Conservation (phyloP, 2,797 vertebrate species). For the Xenops minutus region DNA sequence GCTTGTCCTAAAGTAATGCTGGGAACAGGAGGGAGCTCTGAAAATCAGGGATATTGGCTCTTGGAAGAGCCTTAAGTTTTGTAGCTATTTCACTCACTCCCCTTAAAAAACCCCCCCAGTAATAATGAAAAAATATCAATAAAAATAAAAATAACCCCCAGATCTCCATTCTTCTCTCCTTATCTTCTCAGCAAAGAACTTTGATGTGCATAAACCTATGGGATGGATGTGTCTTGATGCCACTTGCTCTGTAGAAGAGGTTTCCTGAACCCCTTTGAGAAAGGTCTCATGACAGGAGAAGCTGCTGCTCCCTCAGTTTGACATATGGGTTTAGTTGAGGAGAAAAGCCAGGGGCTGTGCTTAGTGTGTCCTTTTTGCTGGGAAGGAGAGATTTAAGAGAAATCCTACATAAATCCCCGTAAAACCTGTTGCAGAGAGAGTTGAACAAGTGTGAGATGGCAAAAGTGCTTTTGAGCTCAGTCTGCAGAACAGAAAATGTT, state of each 20-base stretch:
- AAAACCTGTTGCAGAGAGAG: neutral
- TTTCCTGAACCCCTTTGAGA: neutral
- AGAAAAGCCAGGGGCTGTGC: neutral
- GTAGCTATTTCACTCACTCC: neutral
- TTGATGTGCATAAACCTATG: neutral
- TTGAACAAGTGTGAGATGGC: neutral
- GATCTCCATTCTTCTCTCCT: neutral
- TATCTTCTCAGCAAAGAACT: neutral
- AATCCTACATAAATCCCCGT: rapidly evolving
- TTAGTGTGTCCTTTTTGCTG: neutral
- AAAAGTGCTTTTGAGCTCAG: neutral
- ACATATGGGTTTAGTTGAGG: neutral
- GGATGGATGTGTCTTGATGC: neutral
- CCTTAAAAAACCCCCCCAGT: neutral
- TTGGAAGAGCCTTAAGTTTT: neutral
- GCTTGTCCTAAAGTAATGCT: neutral
- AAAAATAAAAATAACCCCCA: neutral
- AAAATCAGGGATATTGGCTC: neutral
- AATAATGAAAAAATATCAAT: neutral
- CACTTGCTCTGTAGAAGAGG: neutral
- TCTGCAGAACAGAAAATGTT: neutral
- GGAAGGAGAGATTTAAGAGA: neutral
- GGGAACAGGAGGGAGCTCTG: neutral
- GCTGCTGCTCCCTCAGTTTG: neutral
- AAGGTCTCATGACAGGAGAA: neutral